phyloP scores from a whole-genome alignment of 1,140 invertebrate species.

The Agraylea sexmaculata region DNA sequence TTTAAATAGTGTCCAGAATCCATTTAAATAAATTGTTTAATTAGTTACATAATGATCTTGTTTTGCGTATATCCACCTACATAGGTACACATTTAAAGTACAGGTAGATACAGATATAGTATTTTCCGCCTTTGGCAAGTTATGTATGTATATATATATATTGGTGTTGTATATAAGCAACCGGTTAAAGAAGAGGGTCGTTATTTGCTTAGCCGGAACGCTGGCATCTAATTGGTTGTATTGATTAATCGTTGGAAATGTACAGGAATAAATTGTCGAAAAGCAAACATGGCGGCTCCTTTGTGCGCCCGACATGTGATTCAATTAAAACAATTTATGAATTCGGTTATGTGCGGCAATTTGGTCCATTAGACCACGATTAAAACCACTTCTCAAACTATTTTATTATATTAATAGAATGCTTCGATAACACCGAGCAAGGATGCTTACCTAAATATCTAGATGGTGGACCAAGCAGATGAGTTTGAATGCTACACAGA shows the following conservation, averaged over 20 bases:
- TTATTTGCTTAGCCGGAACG: constrained; percentile 3
- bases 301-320: constrained; percentile 14
- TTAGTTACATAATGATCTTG: too few species aligned
- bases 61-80: neutral
- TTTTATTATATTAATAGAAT: constrained; percentile 4
- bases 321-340: constrained; percentile 18
- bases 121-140: too few species aligned
- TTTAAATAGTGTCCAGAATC: too few species aligned
- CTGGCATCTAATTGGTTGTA: constrained; percentile 14
- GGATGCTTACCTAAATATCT: neutral
- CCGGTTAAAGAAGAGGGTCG: neutral
- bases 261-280: constrained; percentile 14
- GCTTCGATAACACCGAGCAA: too few species aligned
- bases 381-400: too few species aligned
- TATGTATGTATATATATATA: constrained; percentile 2
- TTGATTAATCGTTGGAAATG: constrained; percentile 17
- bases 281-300: constrained; percentile 13
- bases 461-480: neutral
- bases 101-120: neutral
- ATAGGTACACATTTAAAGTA: neutral
- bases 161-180: neutral
- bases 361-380: constrained; percentile 15
- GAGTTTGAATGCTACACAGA: neutral
- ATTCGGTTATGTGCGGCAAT: constrained; percentile 15
- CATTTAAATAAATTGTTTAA: too few species aligned